These are phyloP conservation scores for Enteromius thamalakanensis DNA, from an alignment of 2,797 vertebrate species.

Conservation along the genomic window DNA sequence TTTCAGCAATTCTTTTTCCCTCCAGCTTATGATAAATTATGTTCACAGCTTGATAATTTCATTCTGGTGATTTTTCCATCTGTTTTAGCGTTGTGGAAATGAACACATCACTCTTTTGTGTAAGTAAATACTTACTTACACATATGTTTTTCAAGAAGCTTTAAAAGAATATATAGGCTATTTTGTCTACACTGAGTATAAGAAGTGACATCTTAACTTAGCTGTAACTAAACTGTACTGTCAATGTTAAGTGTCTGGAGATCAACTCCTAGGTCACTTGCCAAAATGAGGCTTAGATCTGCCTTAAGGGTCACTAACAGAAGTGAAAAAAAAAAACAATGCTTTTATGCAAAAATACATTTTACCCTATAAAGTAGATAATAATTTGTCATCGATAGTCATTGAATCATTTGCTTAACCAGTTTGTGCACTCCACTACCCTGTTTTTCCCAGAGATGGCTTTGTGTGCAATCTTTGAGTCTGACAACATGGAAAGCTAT, in stretches of 20 bases:
- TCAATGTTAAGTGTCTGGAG: background rate
- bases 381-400: background rate
- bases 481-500: too few species aligned
- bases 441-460: background rate
- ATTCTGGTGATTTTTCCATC: slow-evolving; percentile 26
- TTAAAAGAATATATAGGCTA: background rate
- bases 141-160: slow-evolving; percentile 33
- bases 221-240: background rate
- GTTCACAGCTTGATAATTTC: slow-evolving; percentile 26
- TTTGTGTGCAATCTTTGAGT: background rate
- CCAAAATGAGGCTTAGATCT: background rate
- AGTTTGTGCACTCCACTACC: background rate
- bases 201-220: background rate
- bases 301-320: background rate
- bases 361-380: background rate
- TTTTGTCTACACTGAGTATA: background rate
- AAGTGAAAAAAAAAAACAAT: background rate
- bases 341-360: background rate
- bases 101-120: slow-evolving; percentile 34
- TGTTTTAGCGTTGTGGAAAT: slow-evolving; percentile 21
- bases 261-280: background rate
- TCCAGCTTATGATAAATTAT: slow-evolving; percentile 24
- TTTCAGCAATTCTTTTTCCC: slow-evolving; percentile 1
- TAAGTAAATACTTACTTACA: slow-evolving; percentile 25
- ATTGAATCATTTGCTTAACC: background rate